These are phyloP conservation scores for Andrena camellia DNA, from an alignment of 2,888 invertebrate genomes.

Conservation along the genomic window DNA sequence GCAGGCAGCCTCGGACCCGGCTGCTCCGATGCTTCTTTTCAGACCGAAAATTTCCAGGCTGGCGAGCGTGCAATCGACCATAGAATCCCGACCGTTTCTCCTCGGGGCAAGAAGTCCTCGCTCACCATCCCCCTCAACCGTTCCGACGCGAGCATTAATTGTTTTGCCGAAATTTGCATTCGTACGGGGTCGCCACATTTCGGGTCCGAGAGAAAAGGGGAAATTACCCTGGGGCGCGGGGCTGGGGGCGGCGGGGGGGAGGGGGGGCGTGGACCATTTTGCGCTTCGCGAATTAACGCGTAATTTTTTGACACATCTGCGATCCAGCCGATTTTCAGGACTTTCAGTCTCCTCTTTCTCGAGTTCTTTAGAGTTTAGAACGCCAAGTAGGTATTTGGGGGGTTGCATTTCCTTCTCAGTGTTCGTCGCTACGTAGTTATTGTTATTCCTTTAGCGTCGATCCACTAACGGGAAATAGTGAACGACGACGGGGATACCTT, in stretches of 20 bases:
- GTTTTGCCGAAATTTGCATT: conserved; percentile 22
- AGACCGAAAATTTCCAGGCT: conserved; percentile 37
- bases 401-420: too few relatives aligned
- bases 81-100: conserved; percentile 19
- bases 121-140: not conserved
- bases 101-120: not conserved
- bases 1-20: not conserved
- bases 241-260: too few relatives aligned
- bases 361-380: too few relatives aligned
- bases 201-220: not conserved
- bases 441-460: too few relatives aligned
- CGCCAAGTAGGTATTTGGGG: too few relatives aligned
- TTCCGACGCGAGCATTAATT: conserved; percentile 7
- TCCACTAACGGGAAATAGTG: too few relatives aligned
- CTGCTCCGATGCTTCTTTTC: conserved; percentile 37
- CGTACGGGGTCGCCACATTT: not conserved
- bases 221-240: too few relatives aligned
- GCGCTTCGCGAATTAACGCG: not conserved
- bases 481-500: too few relatives aligned
- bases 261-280: not conserved
- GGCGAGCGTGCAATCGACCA: conserved; percentile 26
- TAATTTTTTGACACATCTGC: not conserved
- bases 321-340: not conserved
- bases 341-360: too few relatives aligned
- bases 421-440: too few relatives aligned